Evolutionary conservation across 1,140 invertebrate species (phyloP).

Genomic region (Linepithema humile): DNA sequence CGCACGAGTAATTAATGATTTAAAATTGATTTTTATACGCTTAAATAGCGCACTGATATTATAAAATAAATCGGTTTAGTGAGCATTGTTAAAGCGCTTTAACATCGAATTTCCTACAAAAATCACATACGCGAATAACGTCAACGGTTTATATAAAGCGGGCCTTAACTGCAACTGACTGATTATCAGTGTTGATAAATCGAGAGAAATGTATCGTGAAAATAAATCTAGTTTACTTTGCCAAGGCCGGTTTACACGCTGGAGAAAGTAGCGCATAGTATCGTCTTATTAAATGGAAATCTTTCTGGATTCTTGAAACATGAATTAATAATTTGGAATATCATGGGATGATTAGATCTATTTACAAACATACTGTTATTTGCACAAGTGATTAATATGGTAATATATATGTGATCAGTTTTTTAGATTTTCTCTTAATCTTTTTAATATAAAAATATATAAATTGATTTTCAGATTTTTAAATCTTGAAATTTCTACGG

Average conservation of each 20-base stretch:
- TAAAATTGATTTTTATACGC: slow-evolving; percentile 16
- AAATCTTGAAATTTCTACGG: neutral
- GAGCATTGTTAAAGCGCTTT: neutral
- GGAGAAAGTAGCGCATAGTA: slow-evolving; percentile 62
- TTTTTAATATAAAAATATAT: neutral
- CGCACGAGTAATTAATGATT: neutral
- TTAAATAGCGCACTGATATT: neutral
- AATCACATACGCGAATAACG: neutral
- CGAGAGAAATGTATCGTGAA: slow-evolving; percentile 64
- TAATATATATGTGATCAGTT: neutral
- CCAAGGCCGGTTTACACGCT: slow-evolving; percentile 57
- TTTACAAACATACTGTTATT: neutral
- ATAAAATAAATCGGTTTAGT: slow-evolving; percentile 1
- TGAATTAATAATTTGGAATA: neutral
- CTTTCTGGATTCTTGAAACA: neutral
- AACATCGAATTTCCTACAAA: neutral
- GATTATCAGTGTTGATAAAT: slow-evolving; percentile 44
- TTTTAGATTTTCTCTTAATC: neutral
- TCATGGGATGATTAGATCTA: neutral
- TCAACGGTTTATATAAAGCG: slow-evolving; percentile 56
- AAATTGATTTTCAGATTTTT: neutral
- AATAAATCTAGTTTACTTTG: slow-evolving; percentile 59
- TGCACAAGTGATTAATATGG: no score
- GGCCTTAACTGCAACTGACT: slow-evolving; percentile 30
- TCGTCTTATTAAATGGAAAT: slow-evolving; percentile 28